Evolutionary conservation across 30 jellyfish, hydroid and myxozoan genomes (phyloP), one percentile per base, ranked within the genome.

Genomic region (Pseudorhiza aurosa): DNA sequence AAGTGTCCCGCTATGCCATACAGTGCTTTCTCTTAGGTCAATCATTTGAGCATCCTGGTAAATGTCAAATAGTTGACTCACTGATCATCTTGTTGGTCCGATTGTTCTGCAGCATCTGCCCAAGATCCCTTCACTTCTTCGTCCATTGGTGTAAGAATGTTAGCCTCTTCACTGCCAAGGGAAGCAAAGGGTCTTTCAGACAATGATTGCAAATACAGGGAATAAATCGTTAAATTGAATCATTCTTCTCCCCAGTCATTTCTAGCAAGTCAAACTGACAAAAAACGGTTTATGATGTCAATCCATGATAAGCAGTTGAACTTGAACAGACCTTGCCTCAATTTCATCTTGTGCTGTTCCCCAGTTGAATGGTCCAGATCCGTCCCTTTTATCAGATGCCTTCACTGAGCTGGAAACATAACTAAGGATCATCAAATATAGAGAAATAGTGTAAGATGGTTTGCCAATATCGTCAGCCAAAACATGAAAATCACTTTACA

Each of bases 361-460:
- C 98, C 98, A 92, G 82, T 77, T 92, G 95, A 35, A 92, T 4
- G 96, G 56, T 35, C 98, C 98, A 1, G 96, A 82, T 27, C 98
- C 98, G 31, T 92, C 98, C 21, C 98, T 77, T 50, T 92, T 92
- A n/a, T 92, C 98, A 39, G 83, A 36, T 58, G 98, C 88, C 43
- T 74, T 92, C 79, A 92, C 96, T 19, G 96, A 83, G 73, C 98
- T 92, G 74, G 56, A 75, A 87, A 46, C 82, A 65, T 59, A 55
- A 53, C 75, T 75, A 59, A 31, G 25, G 65, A 62, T n/a, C 75
- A 77, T 28, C 39, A 27, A 74, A 18, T 26, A 74, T 68, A n/a
- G n/a, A n/a, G n/a, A n/a, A n/a, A n/a, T n/a, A n/a, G n/a, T n/a
- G n/a, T n/a, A n/a, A n/a, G n/a, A n/a, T n/a, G n/a, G n/a, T n/a